Evolutionary conservation across 2,113 vertebrate genomes (phyloP), one percentile per base, ranked within the genome.

Genomic region (Cephalopterus ornatus): DNA sequence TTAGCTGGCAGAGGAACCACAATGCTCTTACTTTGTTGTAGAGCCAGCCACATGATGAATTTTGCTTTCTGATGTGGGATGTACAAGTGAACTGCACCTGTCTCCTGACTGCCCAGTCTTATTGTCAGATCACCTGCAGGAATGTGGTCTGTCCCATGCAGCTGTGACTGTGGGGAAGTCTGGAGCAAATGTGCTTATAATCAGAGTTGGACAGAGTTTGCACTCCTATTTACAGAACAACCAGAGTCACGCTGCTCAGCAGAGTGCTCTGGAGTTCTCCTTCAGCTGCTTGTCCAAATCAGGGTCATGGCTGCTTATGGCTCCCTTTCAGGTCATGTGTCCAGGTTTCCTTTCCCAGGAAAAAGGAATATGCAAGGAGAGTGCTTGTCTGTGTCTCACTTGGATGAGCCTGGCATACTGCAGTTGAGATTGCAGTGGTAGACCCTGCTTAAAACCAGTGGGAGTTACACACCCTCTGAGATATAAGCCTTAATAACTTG

Each of bases 31-130:
- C 8, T 59, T 7, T 75, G 52, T 8, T 67, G 14, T 32, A 42
- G 68, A 78, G 68, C 12, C 59, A 87, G 33, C 15, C 59, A 46
- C 5, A 6, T 39, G 55, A 50, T 84, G 39, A 32, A 11, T 84
- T 32, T 67, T 95, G 14, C 61, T 59, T 92, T 80, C 59, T 58
- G 33, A 18, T 93, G 50, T 59, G 42, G 27, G 42, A 28, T 1
- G 1, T 67, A 13, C 6, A 55, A 44, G 33, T 74, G 86, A 74
- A 37, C 50, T 80, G 55, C 33, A 55, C 33, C 59, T 59, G 27
- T 80, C 39, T 83, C 55, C 42, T 3, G 2, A 4, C 0, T 76
- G 74, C 61, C 6, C 44, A 71, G 79, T 15, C 0, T 0, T 72
- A n/a, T 21, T 85, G 58, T 83, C 63, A 71, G 27, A 47, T 92